These are phyloP conservation scores for Lepisosteus osseus DNA, from an alignment of 2,113 vertebrate species.

Conservation along the genomic window DNA sequence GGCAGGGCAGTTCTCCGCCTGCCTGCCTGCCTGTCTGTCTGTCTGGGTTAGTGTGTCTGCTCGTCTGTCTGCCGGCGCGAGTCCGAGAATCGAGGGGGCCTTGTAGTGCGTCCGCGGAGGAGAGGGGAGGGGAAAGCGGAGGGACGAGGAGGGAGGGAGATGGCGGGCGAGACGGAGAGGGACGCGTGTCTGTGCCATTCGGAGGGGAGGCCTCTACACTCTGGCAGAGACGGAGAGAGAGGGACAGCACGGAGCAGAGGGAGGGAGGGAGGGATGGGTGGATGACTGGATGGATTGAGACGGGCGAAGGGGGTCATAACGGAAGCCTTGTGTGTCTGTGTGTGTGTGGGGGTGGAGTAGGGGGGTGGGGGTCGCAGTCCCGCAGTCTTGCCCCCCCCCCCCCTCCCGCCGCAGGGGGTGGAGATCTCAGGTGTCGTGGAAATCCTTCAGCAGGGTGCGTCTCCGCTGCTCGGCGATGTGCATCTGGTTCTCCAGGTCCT, in stretches of 20 bases:
- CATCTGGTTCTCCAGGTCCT: slow-evolving; percentile 99
- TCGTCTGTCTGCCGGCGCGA: neutral
- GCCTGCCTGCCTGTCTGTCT: neutral
- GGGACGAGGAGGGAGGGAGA: slow-evolving; percentile 24
- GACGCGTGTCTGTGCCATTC: neutral
- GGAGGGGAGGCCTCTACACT: neutral
- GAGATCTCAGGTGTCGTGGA: slow-evolving; percentile 89
- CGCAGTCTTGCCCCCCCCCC: slow-evolving; percentile 25
- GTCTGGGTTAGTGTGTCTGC: neutral
- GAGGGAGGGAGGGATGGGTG: slow-evolving; percentile 23
- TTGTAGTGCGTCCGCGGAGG: neutral
- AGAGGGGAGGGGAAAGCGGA: slow-evolving; percentile 4
- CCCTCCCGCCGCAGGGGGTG: slow-evolving; percentile 4
- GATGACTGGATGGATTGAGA: slow-evolving; percentile 32
- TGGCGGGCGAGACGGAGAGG: slow-evolving; percentile 10
- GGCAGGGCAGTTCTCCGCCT: neutral
- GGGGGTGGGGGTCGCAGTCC: slow-evolving; percentile 16
- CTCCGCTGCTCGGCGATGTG: slow-evolving; percentile 97
- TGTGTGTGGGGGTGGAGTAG: slow-evolving; percentile 49
- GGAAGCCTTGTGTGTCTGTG: slow-evolving; percentile 24
- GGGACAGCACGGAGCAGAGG: slow-evolving; percentile 29
- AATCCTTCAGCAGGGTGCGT: slow-evolving; percentile 97
- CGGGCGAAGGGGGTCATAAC: slow-evolving; percentile 7
- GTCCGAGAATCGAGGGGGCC: neutral
- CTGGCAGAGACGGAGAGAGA: slow-evolving; percentile 16